Evolutionary conservation across 2,888 invertebrate genomes (phyloP).

Genomic region (Tineola bisselliella): DNA sequence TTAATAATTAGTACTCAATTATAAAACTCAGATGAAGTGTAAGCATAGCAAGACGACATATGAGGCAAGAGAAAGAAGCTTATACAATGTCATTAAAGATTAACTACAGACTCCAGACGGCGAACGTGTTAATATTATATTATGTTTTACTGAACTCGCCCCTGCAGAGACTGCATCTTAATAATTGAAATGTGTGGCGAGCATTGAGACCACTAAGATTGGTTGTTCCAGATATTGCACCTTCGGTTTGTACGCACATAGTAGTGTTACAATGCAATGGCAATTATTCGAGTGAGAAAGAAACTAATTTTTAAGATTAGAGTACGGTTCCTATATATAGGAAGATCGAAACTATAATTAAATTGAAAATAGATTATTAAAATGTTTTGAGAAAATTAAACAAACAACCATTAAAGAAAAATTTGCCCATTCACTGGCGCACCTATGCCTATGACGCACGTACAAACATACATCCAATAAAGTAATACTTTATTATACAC

Average conservation of each 20-base stretch:
- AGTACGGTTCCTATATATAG: too few species aligned
- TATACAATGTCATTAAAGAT: constrained; percentile 14
- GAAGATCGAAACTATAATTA: constrained; percentile 17
- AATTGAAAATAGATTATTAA: constrained; percentile 17
- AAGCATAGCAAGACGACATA: not conserved
- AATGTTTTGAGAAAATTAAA: constrained; percentile 13
- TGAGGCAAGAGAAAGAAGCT: constrained; percentile 13
- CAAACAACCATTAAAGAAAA: constrained; percentile 1
- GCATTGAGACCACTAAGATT: constrained; percentile 7
- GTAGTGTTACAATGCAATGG: not conserved
- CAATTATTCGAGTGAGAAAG: not conserved
- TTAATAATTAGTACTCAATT: not conserved
- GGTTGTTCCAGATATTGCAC: not conserved
- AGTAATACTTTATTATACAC: constrained; percentile 57
- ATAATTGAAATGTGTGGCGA: constrained; percentile 13
- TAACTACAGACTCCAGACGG: constrained; percentile 15
- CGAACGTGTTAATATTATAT: constrained; percentile 16
- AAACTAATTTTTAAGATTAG: too few species aligned
- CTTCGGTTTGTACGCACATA: not conserved
- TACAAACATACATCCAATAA: constrained; percentile 51
- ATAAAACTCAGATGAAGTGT: not conserved
- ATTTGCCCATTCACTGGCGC: constrained; percentile 16
- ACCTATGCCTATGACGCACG: constrained; percentile 53
- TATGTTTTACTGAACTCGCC: constrained; percentile 3
- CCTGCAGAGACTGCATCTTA: constrained; percentile 12